Evolutionary conservation across 2,888 invertebrate genomes (phyloP), one percentile per base, ranked within the genome.

Genomic region (Drosophila dives): DNA sequence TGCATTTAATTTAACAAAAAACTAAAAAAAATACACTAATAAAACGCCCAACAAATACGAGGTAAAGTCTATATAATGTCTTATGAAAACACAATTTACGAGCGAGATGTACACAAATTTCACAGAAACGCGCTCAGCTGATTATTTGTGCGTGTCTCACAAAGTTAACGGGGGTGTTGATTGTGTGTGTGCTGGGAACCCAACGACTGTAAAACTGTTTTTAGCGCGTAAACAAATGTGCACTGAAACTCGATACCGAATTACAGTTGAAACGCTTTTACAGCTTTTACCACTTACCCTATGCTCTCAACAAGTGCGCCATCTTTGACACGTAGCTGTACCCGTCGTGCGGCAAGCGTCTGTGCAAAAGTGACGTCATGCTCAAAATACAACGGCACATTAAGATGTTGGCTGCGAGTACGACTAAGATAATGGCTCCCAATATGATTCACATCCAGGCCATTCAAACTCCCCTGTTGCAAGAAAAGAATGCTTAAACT

Each of bases 401-500:
- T 80, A 38, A 95, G 91, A 20, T 86, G 91, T 92, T 95, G 95
- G 33, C 93, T 83, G 63, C 91, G 92, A 6, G 93, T 92, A 81
- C 93, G 94, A 81, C 94, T 94, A 54, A 95, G 93, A 72, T 94
- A 94, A 81, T 94, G 94, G 20, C 93, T 81, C 23, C 92, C 90
- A 49, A 95, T 80, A 77, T 93, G 91, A 10, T 92, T 88, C 58
- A 95, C 82, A 76, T 94, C 90, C 15, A 94, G 91, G 33, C 93
- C 93, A 79, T 94, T 94, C 1, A 95, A 76, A 5, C 86, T 89
- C 32, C 94, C 94, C 94, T 95, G 65, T 67, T 45, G 55, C 48
- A 69, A 40, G 23, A 32, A 38, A 38, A 49, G 32, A 32, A 51
- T 63, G 45, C 60, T 29, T 29, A 29, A 29, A 29, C 29, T 29